Evolutionary conservation across 2,888 invertebrate genomes (phyloP).

Genomic region (Choristoneura rosaceana): DNA sequence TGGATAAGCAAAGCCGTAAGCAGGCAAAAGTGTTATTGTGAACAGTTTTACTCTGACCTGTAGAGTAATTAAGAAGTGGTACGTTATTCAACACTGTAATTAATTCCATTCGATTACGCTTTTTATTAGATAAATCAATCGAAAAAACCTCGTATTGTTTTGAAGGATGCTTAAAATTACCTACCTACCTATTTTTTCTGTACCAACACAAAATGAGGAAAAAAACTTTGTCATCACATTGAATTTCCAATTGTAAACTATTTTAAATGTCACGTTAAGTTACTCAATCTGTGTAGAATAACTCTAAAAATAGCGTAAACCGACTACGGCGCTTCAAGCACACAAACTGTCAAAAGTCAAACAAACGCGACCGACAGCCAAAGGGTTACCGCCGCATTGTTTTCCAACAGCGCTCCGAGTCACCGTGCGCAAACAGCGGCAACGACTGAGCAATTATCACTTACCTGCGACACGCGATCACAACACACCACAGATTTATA

Average conservation of each 20-base stretch:
- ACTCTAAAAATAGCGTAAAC: constrained; percentile 7
- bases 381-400: constrained; percentile 66
- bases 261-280: not conserved
- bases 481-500: constrained; percentile 82
- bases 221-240: not conserved
- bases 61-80: not conserved
- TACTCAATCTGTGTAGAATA: not conserved
- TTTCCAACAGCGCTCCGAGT: constrained; percentile 57
- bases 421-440: constrained; percentile 73
- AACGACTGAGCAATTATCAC: constrained; percentile 81
- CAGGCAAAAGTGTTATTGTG: not conserved
- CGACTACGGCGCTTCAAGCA: constrained; percentile 11
- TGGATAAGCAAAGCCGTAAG: not conserved
- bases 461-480: constrained; percentile 83
- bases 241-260: not conserved
- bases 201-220: not conserved
- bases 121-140: too few relatives aligned
- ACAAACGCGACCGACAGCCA: constrained; percentile 57
- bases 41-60: not conserved
- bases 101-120: not conserved
- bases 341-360: constrained; percentile 65
- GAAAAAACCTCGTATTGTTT: too few relatives aligned
- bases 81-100: not conserved
- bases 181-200: too few relatives aligned
- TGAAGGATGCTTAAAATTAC: too few relatives aligned